phyloP scores from a whole-genome alignment of 2,113 vertebrate genomes.

The Cricetomys ansorgei region DNA sequence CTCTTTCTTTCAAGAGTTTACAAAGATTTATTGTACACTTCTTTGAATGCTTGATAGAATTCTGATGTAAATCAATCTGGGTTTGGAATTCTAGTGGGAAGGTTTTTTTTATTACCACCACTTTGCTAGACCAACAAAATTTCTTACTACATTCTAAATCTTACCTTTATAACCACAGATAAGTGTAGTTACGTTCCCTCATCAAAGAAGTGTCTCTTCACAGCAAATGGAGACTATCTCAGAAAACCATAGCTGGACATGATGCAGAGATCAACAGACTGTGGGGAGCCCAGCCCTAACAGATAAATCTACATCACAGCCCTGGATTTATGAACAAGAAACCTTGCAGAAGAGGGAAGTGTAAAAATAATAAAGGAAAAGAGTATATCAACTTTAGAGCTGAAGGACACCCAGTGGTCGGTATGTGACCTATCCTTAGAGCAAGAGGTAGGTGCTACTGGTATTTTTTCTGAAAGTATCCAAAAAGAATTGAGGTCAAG shows the following conservation, averaged over 20 bases:
- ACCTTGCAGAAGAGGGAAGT: background rate
- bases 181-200: background rate
- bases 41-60: background rate
- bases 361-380: background rate
- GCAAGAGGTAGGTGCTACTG: background rate
- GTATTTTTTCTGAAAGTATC: background rate
- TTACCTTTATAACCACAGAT: background rate
- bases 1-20: background rate
- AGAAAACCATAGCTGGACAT: background rate
- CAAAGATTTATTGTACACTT: background rate
- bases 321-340: background rate
- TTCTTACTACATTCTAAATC: background rate
- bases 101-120: background rate
- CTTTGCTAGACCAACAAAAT: background rate
- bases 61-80: background rate
- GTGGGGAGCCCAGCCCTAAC: background rate
- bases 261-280: background rate
- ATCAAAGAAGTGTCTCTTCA: background rate
- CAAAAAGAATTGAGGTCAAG: background rate
- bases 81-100: background rate
- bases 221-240: background rate
- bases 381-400: background rate
- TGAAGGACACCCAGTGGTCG: background rate
- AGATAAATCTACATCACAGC: background rate
- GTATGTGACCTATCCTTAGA: background rate